Conservation (phyloP, 53 echinoderm and acorn worm genomes). For the Hippasteria phrygiana region DNA sequence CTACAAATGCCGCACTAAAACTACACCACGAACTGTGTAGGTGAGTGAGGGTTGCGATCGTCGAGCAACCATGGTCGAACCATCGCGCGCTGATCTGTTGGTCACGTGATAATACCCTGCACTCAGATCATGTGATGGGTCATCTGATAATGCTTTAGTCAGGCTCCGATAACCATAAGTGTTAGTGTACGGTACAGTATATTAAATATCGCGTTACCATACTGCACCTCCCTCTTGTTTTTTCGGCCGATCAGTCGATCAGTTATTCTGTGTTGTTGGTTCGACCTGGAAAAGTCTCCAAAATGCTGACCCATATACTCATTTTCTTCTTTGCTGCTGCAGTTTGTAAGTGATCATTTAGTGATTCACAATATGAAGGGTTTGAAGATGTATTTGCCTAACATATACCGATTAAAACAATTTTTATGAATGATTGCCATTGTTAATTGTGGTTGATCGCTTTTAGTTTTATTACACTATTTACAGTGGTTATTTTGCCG, state of each 20-base stretch:
- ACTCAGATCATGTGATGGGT: conserved; percentile 1
- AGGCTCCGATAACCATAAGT: not conserved
- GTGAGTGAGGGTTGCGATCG: no score
- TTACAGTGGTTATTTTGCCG: no score
- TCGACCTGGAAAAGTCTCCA: not conserved
- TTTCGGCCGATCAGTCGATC: not conserved
- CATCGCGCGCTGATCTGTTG: no score
- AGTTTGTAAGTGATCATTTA: not conserved
- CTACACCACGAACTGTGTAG: no score
- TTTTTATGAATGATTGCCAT: no score
- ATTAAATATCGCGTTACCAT: not conserved
- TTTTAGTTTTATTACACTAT: no score
- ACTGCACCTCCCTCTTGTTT: not conserved
- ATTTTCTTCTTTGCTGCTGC: not conserved
- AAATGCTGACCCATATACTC: not conserved
- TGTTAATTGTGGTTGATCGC: no score
- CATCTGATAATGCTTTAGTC: not conserved
- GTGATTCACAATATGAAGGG: no score
- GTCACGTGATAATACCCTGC: not conserved
- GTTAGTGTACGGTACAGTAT: not conserved
- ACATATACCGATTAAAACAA: no score
- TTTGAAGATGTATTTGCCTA: no score
- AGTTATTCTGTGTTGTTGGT: not conserved
- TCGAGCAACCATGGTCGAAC: no score
- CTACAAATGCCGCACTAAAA: no score